Percentiles rank a stretch among this genome's conserved stretches.
Conservation (phyloP, 2,888 invertebrate genomes). For the Seladonia tumulorum region DNA sequence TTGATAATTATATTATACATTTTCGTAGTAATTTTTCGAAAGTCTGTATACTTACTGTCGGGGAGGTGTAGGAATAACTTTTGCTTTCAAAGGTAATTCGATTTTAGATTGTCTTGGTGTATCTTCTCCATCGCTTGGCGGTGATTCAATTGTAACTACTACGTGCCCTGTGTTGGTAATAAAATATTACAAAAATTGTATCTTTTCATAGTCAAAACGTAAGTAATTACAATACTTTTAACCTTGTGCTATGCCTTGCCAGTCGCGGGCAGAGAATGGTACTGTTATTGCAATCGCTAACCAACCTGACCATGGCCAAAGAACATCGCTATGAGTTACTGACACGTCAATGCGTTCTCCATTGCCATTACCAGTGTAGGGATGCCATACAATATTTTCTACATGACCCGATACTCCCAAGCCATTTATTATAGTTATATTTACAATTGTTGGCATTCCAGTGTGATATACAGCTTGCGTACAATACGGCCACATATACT, state of each 20-base stretch:
- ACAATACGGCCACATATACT: conserved; percentile 99
- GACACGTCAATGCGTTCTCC: conserved; percentile 89
- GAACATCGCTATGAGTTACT: conserved; percentile 90
- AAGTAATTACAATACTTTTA: conserved; percentile 21
- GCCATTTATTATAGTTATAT: conserved; percentile 97
- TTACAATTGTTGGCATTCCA: conserved; percentile 94
- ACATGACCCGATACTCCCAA: conserved; percentile 95
- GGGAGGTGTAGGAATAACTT: conserved; percentile 96
- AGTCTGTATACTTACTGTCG: conserved; percentile 86
- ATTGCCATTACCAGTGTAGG: conserved; percentile 92
- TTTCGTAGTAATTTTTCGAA: background rate
- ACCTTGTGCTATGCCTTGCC: conserved; percentile 92
- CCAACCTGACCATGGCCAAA: conserved; percentile 99
- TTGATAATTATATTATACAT: background rate
- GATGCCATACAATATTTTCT: conserved; percentile 90
- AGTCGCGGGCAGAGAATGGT: conserved; percentile 87
- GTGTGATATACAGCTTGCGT: conserved; percentile 96
- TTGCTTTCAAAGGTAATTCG: conserved; percentile 89
- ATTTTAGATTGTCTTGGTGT: conserved; percentile 86
- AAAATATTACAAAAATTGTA: conserved; percentile 4
- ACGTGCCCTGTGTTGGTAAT: conserved; percentile 87
- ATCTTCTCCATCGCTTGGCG: conserved; percentile 87
- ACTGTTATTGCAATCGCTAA: conserved; percentile 92
- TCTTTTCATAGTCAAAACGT: background rate
- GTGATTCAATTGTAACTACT: conserved; percentile 93